Evolutionary conservation across 2,797 vertebrate genomes (phyloP), one percentile per base, ranked within the genome.

Genomic region (Hybognathus amarus): DNA sequence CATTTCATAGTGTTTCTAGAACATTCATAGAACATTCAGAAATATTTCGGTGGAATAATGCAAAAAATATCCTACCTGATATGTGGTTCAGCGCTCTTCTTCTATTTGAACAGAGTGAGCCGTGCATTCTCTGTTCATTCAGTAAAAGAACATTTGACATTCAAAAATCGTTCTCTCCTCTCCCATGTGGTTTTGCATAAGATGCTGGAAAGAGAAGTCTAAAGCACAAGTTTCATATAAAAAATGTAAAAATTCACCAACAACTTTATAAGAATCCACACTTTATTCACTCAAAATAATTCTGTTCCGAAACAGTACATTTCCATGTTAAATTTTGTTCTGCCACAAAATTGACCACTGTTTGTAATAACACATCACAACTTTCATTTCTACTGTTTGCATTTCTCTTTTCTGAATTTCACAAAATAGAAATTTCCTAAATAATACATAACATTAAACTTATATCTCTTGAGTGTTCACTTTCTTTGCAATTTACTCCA

Each of bases 171-270:
- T 77, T 24, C 64, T 50, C 6, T 61, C 27, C 24, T 20, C 76
- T 77, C 69, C 71, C 56, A 54, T 47, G 36, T 5, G 50, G 33
- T 75, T 89, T 89, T 89, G 77, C 88, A 89, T 89, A 17, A 69
- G 24, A 78, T 5, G 27, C 63, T 30, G 24, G 10, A 17, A 52
- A 85, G 22, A 47, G 59, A 11, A 6, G 56, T 17, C 59, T 38
- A 30, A 40, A 75, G 7, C 22, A 78, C 75, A 78, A 20, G 71
- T 50, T 40, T 54, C 47, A 54, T 24, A 45, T 36, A 33, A 42
- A 63, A 68, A 40, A 47, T 59, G 40, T 20, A 20, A 20, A 50
- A 82, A 70, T 12, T n/a, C 17, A 74, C 40, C 1, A 75, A 50
- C 59, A 73, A 3, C 10, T 33, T 33, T 24, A 80, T 6, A 2